Conservation (phyloP, 2,888 invertebrate genomes). For the Cerastis rubricosa region DNA sequence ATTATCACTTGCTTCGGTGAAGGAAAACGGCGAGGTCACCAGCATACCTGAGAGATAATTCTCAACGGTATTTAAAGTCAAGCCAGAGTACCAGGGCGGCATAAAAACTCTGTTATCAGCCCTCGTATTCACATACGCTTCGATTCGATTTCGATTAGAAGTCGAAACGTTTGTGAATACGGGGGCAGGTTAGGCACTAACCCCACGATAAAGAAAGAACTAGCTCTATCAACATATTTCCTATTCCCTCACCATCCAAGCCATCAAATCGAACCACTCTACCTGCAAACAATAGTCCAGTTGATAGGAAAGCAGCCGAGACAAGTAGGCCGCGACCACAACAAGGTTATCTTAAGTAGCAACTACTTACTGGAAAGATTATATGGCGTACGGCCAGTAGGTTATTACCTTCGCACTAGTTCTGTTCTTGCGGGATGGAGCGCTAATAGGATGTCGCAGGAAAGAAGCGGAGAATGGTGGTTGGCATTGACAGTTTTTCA, state of each 20-base stretch:
- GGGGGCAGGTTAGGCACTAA: no score
- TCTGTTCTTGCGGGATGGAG: constrained; percentile 26
- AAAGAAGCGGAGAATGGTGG: not conserved
- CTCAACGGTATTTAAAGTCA: no score
- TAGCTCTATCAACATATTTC: not conserved
- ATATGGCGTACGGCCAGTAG: constrained; percentile 43
- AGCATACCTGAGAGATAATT: no score
- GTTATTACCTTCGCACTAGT: constrained; percentile 51
- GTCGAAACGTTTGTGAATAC: no score
- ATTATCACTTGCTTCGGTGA: no score
- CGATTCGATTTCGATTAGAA: no score
- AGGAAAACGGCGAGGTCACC: no score
- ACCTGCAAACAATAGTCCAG: constrained; percentile 57
- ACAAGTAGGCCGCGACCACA: constrained; percentile 64
- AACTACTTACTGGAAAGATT: constrained; percentile 49
- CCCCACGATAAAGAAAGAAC: not conserved
- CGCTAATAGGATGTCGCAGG: constrained; percentile 15
- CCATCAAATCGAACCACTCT: constrained; percentile 6
- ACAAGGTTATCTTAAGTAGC: constrained; percentile 59
- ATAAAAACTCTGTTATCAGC: no score
- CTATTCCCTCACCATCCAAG: not conserved
- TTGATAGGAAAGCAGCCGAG: constrained; percentile 58
- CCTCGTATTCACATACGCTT: no score
- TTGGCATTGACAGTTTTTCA: not conserved
- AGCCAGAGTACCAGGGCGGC: no score